phyloP scores from a whole-genome alignment of 1,140 invertebrate species.

The Bicyclus anynana region DNA sequence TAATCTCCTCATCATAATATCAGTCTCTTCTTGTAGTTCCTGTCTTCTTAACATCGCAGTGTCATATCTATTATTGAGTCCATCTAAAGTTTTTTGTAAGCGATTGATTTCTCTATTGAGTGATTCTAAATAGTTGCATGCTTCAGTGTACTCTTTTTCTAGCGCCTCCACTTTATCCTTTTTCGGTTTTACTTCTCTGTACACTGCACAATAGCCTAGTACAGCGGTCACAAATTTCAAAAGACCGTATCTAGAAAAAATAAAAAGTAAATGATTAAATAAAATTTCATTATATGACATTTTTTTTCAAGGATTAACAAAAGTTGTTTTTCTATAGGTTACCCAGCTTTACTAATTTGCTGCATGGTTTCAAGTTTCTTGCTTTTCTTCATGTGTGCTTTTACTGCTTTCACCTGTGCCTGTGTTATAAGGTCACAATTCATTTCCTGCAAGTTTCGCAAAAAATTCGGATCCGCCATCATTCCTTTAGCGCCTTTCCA shows the following conservation, averaged over 20 bases:
- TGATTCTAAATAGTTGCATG: slow-evolving; percentile 80
- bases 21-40: slow-evolving; percentile 89
- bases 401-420: slow-evolving; percentile 84
- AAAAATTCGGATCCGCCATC: slow-evolving; percentile 93
- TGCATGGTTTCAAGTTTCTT: slow-evolving; percentile 87
- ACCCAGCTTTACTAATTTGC: slow-evolving; percentile 87
- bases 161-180: slow-evolving; percentile 88
- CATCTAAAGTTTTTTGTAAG: slow-evolving; percentile 83
- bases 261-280: neutral
- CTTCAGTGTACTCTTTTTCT: slow-evolving; percentile 80
- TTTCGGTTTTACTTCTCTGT: slow-evolving; percentile 92
- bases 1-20: slow-evolving; percentile 88
- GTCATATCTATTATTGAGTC: slow-evolving; percentile 86
- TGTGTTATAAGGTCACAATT: slow-evolving; percentile 89
- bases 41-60: slow-evolving; percentile 85
- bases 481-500: slow-evolving; percentile 94
- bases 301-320: too few relatives aligned
- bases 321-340: too few relatives aligned
- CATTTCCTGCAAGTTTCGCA: slow-evolving; percentile 88
- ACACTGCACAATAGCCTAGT: slow-evolving; percentile 90
- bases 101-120: slow-evolving; percentile 86
- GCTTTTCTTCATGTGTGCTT: slow-evolving; percentile 82
- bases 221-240: slow-evolving; percentile 92
- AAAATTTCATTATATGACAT: too few relatives aligned
- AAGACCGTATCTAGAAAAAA: slow-evolving; percentile 79